Base-by-base conservation (phyloP, 2,113 vertebrate genomes). In the Labrus mixtus region DNA sequence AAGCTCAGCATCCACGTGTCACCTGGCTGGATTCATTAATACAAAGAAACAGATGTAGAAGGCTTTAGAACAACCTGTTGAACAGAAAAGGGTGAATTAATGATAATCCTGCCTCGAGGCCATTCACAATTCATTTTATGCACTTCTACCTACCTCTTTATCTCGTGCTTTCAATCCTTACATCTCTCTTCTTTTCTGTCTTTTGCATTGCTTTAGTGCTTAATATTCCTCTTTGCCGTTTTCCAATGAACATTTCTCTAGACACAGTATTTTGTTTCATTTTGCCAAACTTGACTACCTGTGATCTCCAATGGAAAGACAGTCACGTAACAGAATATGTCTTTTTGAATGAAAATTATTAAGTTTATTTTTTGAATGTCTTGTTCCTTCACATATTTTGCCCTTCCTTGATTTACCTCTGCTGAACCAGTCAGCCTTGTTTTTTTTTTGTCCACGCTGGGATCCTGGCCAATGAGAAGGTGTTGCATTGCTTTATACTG, bases 401-500 rank as follows among this genome's bases (percentile, higher is more conserved):
- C 45, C 59, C 23, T 69, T 23, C 50, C 55, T 63, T 16, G 64
- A 19, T 16, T 65, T 61, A 48, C 51, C 61, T 68, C 41, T 33
- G 51, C 66, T 65, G 60, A 71, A 69, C 69, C 0, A 22, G 3
- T 25, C 1, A 74, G 33, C 60, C 15, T 0, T 48, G 3, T 48
- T 54, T 0, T 67, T 87, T 56, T 39, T 46, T 74, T 56, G 81
- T 57, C 71, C 72, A 89, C 46, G 70, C 67, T 54, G 58, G 56
- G 6, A 11, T 1, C 20, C 12, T 20, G 19, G 75, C 86, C 57
- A 84, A 48, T 84, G 76, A 69, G 74, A 82, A 17, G 46, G 5
- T 85, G 77, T 83, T 85, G 83, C 81, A 78, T 77, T 36, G 80
- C 81, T 73, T 70, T 79, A 61, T 57, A 57, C 77, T 48, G 39